Evolutionary conservation across 1,140 invertebrate species (phyloP), one percentile per base, ranked within the genome.

Genomic region (Maniola jurtina): DNA sequence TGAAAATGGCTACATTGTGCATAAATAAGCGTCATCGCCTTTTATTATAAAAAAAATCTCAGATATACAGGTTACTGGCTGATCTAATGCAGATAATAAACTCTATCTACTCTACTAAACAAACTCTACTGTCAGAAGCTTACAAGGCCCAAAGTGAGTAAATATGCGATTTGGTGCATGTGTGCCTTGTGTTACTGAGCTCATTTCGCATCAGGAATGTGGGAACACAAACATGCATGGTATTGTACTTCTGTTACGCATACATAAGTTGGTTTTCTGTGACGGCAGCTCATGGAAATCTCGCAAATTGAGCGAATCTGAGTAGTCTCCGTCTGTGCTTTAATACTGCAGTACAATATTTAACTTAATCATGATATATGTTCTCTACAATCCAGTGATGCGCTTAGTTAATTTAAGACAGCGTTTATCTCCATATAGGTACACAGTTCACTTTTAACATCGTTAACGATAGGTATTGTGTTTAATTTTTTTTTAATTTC

Each of bases 271-370:
- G 36, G 47, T 55, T 63, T 16, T 25, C 48, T 63, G 64, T 54
- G 35, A 65, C 54, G 36, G 40, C 56, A 71, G 47, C 67, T 70
- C 40, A 68, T 63, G 60, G 65, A 63, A 66, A 57, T 72, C 71
- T 60, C 64, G 50, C 69, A 74, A 55, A 63, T 58, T 64, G 40
- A 64, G 54, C 34, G 62, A 57, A 57, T 64, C 55, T 48, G 13
- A 25, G 48, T 25, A 63, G 36, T 35, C 50, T 40, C 34, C 35
- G 14, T 33, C 42, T 48, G 38, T 61, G 45, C 45, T 50, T 50
- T 14, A 61, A 5, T 25, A 52, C 14, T 52, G 15, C 16, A 52
- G 48, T 25, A 14, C 7, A 38, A 38, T 38, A 9, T 38, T 38
- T 38, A 38, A 38, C 38, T 6, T 6, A 25, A 25, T 25, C 25